Evolutionary conservation across 2,888 invertebrate species (phyloP).

Genomic region (Scrobipalpa costella): DNA sequence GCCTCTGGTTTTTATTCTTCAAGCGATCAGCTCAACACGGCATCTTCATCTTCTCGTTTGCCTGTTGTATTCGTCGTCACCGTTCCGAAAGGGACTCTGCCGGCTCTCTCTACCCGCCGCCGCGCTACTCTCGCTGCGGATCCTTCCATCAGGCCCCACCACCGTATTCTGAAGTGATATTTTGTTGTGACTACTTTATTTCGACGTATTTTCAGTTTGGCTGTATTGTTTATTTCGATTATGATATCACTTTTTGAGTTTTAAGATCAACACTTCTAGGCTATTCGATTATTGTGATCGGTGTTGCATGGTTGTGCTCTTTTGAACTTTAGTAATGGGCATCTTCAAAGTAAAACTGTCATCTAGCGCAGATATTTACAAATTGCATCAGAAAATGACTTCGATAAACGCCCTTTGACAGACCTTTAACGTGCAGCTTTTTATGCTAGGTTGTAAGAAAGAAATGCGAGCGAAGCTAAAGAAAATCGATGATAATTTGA

Average conservation of each 20-base stretch:
- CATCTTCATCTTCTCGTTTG: slow-evolving; percentile 58
- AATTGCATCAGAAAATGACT: not conserved
- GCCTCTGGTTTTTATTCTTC: slow-evolving; percentile 82
- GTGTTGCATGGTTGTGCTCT: slow-evolving; percentile 30
- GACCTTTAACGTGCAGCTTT: not conserved
- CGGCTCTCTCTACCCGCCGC: slow-evolving; percentile 90
- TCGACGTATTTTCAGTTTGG: slow-evolving; percentile 43
- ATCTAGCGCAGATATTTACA: not conserved
- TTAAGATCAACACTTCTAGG: slow-evolving; percentile 28
- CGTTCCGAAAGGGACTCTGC: slow-evolving; percentile 89
- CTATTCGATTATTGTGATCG: slow-evolving; percentile 28
- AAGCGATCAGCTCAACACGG: slow-evolving; percentile 55
- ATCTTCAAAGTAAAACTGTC: no score
- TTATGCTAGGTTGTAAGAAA: not conserved
- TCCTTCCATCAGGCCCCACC: slow-evolving; percentile 92
- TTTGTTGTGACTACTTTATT: slow-evolving; percentile 43
- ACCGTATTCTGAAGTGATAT: slow-evolving; percentile 89
- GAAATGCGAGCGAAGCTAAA: not conserved
- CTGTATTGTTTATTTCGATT: slow-evolving; percentile 38
- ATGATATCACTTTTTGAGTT: slow-evolving; percentile 24
- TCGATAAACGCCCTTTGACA: not conserved
- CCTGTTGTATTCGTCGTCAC: slow-evolving; percentile 69
- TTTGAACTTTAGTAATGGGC: not conserved
- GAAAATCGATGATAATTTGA: no score
- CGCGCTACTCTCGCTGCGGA: slow-evolving; percentile 91